Evolutionary conservation across 2,113 vertebrate genomes (phyloP).

Genomic region (Xyrauchen texanus): DNA sequence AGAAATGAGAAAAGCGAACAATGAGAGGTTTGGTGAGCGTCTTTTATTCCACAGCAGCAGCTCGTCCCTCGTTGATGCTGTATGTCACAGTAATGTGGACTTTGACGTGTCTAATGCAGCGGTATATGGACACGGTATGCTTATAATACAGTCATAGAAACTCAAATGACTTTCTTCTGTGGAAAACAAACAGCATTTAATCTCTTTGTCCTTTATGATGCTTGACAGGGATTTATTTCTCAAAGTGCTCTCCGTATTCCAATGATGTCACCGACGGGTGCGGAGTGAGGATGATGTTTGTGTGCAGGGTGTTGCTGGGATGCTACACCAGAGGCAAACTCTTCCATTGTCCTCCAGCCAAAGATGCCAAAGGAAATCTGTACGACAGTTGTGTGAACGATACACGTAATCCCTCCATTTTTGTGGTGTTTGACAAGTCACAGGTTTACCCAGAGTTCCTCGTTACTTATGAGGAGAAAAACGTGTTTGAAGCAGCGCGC

Average conservation of each 20-base stretch:
- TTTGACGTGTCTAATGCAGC: constrained; percentile 68
- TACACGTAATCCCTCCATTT: constrained; percentile 79
- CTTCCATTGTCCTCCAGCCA: constrained; percentile 80
- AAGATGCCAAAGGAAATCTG: constrained; percentile 68
- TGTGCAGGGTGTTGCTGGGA: constrained; percentile 86
- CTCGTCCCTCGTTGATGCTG: constrained; percentile 19
- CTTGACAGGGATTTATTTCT: constrained; percentile 89
- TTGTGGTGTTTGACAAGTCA: constrained; percentile 88
- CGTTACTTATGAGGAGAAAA: constrained; percentile 74
- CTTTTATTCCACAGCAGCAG: constrained; percentile 67
- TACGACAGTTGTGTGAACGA: constrained; percentile 90
- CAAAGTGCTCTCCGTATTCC: constrained; percentile 85
- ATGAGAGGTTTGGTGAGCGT: constrained; percentile 55
- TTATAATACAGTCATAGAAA: background rate
- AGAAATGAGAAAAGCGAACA: constrained; percentile 66
- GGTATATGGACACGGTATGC: constrained; percentile 67
- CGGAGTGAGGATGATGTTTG: constrained; percentile 75
- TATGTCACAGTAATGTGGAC: constrained; percentile 70
- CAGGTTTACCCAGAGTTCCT: constrained; percentile 93
- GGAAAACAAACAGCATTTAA: background rate
- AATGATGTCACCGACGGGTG: constrained; percentile 68
- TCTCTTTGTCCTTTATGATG: constrained; percentile 22
- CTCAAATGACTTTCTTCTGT: too few species aligned
- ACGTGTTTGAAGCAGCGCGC: rapidly evolving
- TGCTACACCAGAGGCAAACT: constrained; percentile 75